Evolutionary conservation across 2,888 invertebrate genomes (phyloP).

Genomic region (Drosophila stalkeri): DNA sequence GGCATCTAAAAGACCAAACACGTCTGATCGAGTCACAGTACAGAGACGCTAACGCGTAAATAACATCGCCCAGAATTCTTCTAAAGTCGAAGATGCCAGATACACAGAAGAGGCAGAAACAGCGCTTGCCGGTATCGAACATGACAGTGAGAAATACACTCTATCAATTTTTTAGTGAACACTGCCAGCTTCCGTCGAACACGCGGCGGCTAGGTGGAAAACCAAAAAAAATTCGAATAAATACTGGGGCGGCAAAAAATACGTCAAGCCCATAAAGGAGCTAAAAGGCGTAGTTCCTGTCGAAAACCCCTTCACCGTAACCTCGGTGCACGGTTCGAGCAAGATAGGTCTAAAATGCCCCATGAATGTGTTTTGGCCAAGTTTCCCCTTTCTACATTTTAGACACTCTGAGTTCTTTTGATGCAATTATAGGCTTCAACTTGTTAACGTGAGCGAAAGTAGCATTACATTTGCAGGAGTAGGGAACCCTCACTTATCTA

Average conservation of each 20-base stretch:
- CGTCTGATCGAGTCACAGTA: too few relatives aligned
- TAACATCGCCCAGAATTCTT: too few relatives aligned
- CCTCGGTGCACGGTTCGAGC: neutral
- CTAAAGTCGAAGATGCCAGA: too few relatives aligned
- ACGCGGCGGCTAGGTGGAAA: neutral
- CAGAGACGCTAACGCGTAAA: too few relatives aligned
- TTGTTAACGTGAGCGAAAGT: neutral
- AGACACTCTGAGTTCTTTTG: neutral
- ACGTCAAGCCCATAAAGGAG: neutral
- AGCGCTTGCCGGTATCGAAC: too few relatives aligned
- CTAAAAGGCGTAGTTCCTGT: neutral
- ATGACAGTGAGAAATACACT: too few relatives aligned
- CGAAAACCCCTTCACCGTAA: neutral
- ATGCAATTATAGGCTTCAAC: neutral
- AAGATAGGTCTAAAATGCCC: neutral
- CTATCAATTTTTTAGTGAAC: neutral
- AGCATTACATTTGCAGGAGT: too few relatives aligned
- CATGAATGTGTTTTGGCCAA: neutral
- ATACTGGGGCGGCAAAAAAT: neutral
- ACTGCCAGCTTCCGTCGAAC: neutral
- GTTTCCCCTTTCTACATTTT: neutral
- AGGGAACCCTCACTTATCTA: too few relatives aligned
- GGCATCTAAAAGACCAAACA: too few relatives aligned
- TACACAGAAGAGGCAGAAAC: too few relatives aligned
- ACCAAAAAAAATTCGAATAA: neutral